These are phyloP conservation scores for Drosophila borealis DNA, from an alignment of 2,888 invertebrate species.

Conservation along the genomic window DNA sequence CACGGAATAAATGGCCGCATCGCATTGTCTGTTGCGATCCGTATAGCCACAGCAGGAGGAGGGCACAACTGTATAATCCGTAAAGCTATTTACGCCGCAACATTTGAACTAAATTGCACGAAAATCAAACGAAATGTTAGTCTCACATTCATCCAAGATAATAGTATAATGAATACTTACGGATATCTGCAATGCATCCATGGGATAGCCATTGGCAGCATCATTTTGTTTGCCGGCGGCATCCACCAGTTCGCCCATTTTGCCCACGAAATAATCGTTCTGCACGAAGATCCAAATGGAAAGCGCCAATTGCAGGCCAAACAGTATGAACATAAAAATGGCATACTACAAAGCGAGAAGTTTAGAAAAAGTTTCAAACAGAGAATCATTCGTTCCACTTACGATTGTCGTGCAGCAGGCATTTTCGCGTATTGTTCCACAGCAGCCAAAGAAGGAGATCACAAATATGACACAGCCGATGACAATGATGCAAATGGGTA, in stretches of 20 bases:
- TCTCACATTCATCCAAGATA: neutral
- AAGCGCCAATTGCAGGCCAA: conserved; percentile 90
- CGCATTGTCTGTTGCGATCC: conserved; percentile 50
- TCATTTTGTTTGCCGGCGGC: conserved; percentile 81
- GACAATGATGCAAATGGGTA: conserved; percentile 88
- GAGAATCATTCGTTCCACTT: conserved; percentile 79
- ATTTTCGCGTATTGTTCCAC: conserved; percentile 94
- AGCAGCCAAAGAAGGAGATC: conserved; percentile 95
- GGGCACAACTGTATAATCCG: conserved; percentile 71
- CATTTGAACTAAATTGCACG: conserved; percentile 70
- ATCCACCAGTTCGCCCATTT: conserved; percentile 86
- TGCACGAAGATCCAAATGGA: conserved; percentile 89
- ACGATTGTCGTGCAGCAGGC: conserved; percentile 94
- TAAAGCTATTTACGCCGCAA: conserved; percentile 69
- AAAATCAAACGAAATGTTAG: neutral
- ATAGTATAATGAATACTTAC: conserved; percentile 60
- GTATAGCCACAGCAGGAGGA: conserved; percentile 79
- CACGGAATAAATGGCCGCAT: conserved; percentile 38
- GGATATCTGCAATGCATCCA: conserved; percentile 78
- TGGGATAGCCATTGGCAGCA: conserved; percentile 67
- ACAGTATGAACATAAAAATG: conserved; percentile 89
- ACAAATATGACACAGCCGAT: conserved; percentile 90
- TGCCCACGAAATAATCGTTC: conserved; percentile 86
- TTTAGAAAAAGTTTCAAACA: neutral
- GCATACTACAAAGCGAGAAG: conserved; percentile 87